Conservation (phyloP, 1,140 invertebrate species). For the Helicorthomorpha holstii region DNA sequence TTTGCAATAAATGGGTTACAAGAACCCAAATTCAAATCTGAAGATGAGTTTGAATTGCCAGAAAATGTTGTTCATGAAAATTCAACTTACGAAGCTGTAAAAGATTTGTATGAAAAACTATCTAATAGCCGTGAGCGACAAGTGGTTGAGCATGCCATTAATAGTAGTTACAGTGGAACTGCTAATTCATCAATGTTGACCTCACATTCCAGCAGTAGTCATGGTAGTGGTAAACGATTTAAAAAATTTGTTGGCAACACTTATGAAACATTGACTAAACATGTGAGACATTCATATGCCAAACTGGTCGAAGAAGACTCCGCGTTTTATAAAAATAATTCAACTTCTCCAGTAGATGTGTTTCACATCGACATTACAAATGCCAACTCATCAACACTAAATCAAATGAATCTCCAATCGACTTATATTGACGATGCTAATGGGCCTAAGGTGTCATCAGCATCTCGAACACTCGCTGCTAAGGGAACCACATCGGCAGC, state of each 20-base stretch:
- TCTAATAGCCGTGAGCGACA: not conserved
- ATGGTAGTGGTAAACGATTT: no score
- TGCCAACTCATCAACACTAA: not conserved
- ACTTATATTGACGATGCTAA: no score
- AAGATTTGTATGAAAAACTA: not conserved
- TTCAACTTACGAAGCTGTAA: not conserved
- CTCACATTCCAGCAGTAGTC: no score
- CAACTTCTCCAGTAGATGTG: not conserved
- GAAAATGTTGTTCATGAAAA: not conserved
- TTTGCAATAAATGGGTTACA: no score
- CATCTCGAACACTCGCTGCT: not conserved
- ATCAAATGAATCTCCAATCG: not conserved
- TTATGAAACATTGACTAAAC: not conserved
- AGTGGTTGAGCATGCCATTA: not conserved
- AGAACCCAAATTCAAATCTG: not conserved
- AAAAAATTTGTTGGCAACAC: not conserved
- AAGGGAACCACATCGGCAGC: not conserved
- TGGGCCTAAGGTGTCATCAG: no score
- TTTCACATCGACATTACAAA: not conserved
- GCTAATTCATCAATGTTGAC: no score
- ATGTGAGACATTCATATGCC: not conserved
- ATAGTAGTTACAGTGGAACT: not conserved
- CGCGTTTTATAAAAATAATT: not conserved
- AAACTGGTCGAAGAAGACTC: not conserved
- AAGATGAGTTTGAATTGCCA: not conserved